phyloP scores from a whole-genome alignment of 2,113 vertebrate species.

The Nymphicus hollandicus region DNA sequence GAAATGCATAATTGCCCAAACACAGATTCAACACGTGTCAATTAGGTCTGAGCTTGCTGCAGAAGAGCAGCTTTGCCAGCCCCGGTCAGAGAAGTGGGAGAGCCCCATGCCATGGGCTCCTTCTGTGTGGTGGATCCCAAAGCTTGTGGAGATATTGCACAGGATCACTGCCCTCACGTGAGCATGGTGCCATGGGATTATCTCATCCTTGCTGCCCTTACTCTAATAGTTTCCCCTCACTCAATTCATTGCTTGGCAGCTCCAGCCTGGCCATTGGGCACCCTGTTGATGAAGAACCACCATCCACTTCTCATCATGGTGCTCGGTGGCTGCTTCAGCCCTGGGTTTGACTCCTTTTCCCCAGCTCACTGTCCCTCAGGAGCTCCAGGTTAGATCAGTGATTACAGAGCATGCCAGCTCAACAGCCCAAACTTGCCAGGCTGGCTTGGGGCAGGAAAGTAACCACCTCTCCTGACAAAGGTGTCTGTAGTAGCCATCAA shows the following conservation, averaged over 20 bases:
- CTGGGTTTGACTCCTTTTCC: neutral
- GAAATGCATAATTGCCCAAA: conserved; percentile 46
- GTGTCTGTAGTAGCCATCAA: neutral
- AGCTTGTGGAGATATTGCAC: neutral
- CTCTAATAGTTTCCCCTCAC: neutral
- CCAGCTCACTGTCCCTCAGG: neutral
- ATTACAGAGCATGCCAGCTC: neutral
- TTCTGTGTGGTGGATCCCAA: neutral
- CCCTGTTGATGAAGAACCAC: rapidly evolving
- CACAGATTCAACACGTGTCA: conserved; percentile 24
- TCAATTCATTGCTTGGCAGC: neutral
- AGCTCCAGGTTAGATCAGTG: neutral
- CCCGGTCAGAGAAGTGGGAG: neutral
- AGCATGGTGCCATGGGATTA: neutral
- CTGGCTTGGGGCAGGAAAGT: neutral
- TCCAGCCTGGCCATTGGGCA: neutral
- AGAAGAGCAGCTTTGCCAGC: neutral
- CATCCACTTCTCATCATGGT: neutral
- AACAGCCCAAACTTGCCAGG: neutral
- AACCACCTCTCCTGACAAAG: neutral
- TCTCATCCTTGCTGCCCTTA: neutral
- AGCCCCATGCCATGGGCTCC: rapidly evolving
- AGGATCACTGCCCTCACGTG: rapidly evolving
- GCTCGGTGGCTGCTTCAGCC: neutral
- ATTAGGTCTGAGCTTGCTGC: neutral